Percentiles rank a stretch among this genome's conserved stretches.
phyloP scores from a whole-genome alignment of 2,797 vertebrate genomes.

The Syndactyla subalaris region DNA sequence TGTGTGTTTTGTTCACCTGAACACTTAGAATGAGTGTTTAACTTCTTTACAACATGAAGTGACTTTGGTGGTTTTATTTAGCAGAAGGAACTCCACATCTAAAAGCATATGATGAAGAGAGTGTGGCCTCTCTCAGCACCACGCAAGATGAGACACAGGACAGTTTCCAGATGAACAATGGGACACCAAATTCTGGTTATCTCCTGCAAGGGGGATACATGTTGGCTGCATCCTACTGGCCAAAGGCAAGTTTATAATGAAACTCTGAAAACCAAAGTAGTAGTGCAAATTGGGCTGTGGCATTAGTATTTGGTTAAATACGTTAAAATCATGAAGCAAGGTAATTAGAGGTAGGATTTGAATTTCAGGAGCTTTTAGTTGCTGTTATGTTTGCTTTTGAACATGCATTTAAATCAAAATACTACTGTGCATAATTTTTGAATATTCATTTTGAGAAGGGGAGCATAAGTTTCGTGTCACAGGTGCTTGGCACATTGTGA shows the following conservation, averaged over 20 bases:
- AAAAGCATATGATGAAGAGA: constrained; percentile 97
- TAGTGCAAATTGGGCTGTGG: not conserved
- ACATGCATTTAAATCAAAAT: not conserved
- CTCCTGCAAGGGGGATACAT: constrained; percentile 92
- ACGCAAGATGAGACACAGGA: constrained; percentile 94
- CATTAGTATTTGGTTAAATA: not conserved
- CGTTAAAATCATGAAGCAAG: not conserved
- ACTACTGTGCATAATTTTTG: not conserved
- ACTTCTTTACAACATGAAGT: not conserved
- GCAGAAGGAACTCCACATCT: constrained; percentile 83
- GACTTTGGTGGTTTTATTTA: constrained; percentile 49
- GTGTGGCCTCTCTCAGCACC: constrained; percentile 91
- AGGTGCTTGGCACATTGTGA: not conserved
- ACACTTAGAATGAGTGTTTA: not conserved
- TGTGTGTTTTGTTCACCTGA: not conserved
- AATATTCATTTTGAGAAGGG: not conserved
- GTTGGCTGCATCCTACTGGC: constrained; percentile 96
- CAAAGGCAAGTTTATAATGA: constrained; percentile 85
- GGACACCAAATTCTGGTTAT: constrained; percentile 83
- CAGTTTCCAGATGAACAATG: constrained; percentile 89
- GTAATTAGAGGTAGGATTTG: not conserved
- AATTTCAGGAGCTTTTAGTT: not conserved
- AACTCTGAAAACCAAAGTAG: not conserved
- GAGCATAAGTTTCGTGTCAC: not conserved
- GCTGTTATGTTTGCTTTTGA: not conserved